Base-by-base conservation (phyloP, 1,140 invertebrate genomes). In the Ostrea denselamellosa region DNA sequence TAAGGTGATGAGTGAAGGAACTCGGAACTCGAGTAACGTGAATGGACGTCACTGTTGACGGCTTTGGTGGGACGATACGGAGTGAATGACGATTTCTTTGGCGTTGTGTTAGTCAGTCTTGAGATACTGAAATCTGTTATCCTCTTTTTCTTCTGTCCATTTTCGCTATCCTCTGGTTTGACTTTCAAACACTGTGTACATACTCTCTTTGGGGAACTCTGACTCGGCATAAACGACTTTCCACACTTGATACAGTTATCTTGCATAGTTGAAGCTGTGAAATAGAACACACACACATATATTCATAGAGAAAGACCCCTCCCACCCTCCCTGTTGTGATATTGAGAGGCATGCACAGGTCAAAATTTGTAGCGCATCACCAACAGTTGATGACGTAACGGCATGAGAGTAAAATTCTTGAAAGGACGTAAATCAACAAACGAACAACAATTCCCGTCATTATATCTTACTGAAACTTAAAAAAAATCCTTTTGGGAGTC, bases 41-140 rank as follows among this genome's bases (percentile, higher is more conserved):
- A 85, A 14, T 58, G 51, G 7, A 54, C 28, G 8, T 62, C 53
- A 58, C 28, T 44, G 17, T 0, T 51, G 25, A 12, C 25, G 10
- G 53, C 22, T 10, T 62, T 85, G 9, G 2, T 85, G 10, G 77
- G 17, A 19, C 86, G 81, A 7, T 77, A 65, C 25, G 44, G 53
- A 34, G 82, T 58, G 19, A 56, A 56, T 53, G 65, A 81, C n/a
- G 68, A 81, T 54, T 53, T 54, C 53, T 62, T 85, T 17, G 83
- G 83, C 2, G 83, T 88, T 25, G 83, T 53, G 34, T 77, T 51
- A 17, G 87, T 88, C 17, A 88, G 52, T 58, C 87, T 68, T 19
- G 87, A 88, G 28, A 88, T 88, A 25, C 87, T 88, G 83, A 88
- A 88, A n/a, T 88, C 87, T 14, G 87, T 54, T 3, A 71, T 51